Base-by-base conservation (phyloP, 2,797 vertebrate genomes). In the Argentina silus region DNA sequence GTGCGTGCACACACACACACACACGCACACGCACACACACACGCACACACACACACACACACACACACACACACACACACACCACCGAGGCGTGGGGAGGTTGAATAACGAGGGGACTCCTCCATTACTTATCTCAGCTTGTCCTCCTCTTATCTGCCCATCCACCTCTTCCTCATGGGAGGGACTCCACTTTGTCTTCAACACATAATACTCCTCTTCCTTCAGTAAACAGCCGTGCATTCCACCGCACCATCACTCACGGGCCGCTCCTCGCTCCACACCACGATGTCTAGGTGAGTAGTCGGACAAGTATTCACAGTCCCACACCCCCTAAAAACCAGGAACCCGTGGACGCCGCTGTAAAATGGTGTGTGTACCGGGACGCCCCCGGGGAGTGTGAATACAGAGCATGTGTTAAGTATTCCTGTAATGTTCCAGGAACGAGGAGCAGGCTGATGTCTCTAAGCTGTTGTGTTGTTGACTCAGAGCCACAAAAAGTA, bases 381-480 rank as follows among this genome's bases (percentile, higher is more conserved):
- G 27, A 36, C n/a, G 27, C 27, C 27, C 27, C 27, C 4, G 27
- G 4, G 27, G 27, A 36, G 27, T 36, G 27, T 36, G 27, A 36
- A 36, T 4, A 36, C 27, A 4, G 27, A 36, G 27, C 27, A 36
- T 36, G 27, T 36, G 27, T 36, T 36, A 36, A 36, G 2, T 36
- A 4, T 67, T 85, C 74, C 80, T 72, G 80, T 50, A 62, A 60
- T 70, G 78, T 91, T 91, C 90, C 83, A 77, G 88, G 88, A 90
- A 90, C 88, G 74, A 77, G 21, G 61, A 83, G 73, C 76, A 7
- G 7, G 12, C 15, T 23, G 10, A 74, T 80, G 79, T 83, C 86
- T 85, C 78, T 74, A 81, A 87, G 85, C 75, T 73, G 74, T 85
- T 88, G 73, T 73, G 55, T 61, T 0, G 12, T 86, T 85, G 82